Conservation (phyloP, 2,113 vertebrate species). For the Sula dactylatra region DNA sequence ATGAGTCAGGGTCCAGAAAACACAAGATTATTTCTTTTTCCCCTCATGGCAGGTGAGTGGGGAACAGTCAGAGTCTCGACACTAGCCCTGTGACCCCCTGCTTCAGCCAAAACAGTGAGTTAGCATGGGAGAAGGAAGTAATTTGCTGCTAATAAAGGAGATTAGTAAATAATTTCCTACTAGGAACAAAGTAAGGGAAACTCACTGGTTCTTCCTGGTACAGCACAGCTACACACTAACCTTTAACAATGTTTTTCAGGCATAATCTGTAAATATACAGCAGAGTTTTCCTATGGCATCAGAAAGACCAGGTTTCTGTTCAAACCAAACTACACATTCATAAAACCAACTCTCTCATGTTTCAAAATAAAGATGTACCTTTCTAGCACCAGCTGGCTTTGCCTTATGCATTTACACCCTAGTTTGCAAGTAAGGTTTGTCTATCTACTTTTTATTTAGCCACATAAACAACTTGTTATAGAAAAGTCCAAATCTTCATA, state of each 20-base stretch:
- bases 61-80: neutral
- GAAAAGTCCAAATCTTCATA: neutral
- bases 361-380: neutral
- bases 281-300: neutral
- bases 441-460: neutral
- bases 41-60: neutral
- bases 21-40: neutral
- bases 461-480: neutral
- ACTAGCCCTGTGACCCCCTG: neutral
- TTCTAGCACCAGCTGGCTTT: neutral
- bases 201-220: neutral
- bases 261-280: neutral
- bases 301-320: neutral
- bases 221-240: neutral
- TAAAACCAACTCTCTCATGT: neutral
- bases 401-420: neutral
- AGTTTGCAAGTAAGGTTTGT: neutral
- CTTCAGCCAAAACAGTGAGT: neutral
- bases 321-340: neutral
- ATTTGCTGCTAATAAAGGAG: constrained; percentile 10
- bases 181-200: neutral
- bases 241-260: neutral
- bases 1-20: neutral
- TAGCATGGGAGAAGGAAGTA: neutral
- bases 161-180: neutral